phyloP scores from a whole-genome alignment of 2,888 invertebrate species.

The Nebria salina region DNA sequence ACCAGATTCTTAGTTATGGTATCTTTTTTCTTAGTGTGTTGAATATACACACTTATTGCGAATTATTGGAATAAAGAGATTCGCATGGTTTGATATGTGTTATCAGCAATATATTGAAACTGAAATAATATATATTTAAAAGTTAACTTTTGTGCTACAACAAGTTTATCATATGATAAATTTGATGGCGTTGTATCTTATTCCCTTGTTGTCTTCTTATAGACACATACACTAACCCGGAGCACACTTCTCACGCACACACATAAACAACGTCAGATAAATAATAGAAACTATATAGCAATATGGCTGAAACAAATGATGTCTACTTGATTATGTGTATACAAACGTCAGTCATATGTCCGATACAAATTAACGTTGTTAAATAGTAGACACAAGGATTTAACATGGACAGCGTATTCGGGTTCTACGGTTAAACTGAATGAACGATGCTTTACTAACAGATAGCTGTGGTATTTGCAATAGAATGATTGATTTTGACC shows the following conservation, averaged over 20 bases:
- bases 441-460: not conserved
- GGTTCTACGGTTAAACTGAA: not conserved
- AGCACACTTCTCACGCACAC: not conserved
- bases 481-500: not conserved
- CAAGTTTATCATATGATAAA: too few relatives aligned
- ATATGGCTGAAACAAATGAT: slow-evolving; percentile 28
- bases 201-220: too few relatives aligned
- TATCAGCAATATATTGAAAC: too few relatives aligned
- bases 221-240: too few relatives aligned
- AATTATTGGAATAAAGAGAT: too few relatives aligned
- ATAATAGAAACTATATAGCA: not conserved
- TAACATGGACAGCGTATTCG: not conserved
- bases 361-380: slow-evolving; percentile 15
- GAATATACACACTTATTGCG: too few relatives aligned
- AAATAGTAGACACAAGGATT: not conserved
- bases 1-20: too few relatives aligned
- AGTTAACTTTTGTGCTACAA: too few relatives aligned
- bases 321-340: slow-evolving; percentile 29
- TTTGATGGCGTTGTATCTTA: too few relatives aligned
- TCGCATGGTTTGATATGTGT: too few relatives aligned
- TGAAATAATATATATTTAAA: too few relatives aligned
- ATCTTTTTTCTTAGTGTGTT: too few relatives aligned
- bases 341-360: slow-evolving; percentile 33
- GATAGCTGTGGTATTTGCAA: not conserved
- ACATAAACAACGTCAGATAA: not conserved